A percentile compares a stretch with the other conserved stretches of the same genome.
Conservation (phyloP, 2,113 vertebrate species). For the Elgaria multicarinata region DNA sequence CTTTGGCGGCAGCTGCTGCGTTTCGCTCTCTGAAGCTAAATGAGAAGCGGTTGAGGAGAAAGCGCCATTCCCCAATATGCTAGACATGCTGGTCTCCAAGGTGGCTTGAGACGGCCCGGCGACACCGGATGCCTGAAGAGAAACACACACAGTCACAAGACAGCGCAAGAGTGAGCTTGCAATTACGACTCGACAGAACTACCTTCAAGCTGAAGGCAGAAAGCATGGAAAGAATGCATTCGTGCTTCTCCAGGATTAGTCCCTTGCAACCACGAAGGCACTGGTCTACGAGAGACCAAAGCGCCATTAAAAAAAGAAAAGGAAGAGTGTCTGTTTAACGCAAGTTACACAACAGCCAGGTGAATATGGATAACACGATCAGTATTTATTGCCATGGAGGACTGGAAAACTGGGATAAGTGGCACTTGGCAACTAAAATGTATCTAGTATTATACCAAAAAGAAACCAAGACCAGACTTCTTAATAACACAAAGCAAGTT, state of each 20-base stretch:
- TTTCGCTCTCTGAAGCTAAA: constrained; percentile 86
- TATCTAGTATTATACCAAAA: neutral
- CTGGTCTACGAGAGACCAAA: neutral
- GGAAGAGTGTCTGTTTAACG: neutral
- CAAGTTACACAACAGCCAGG: neutral
- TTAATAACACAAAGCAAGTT: neutral
- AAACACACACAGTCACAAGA: constrained; percentile 40
- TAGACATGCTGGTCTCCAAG: constrained; percentile 81
- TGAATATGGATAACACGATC: neutral
- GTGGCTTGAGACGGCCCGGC: constrained; percentile 85
- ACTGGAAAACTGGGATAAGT: neutral
- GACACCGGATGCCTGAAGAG: constrained; percentile 81
- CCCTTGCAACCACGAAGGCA: neutral
- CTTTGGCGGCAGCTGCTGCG: constrained; percentile 78
- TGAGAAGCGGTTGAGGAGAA: constrained; percentile 85
- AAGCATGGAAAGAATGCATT: fast-evolving
- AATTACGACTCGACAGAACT: neutral
- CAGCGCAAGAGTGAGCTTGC: fast-evolving
- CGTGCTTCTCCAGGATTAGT: neutral
- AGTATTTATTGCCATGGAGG: neutral
- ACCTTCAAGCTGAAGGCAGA: neutral
- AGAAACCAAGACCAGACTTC: neutral
- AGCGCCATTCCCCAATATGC: constrained; percentile 78
- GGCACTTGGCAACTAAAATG: neutral
- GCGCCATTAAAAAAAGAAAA: neutral